Percentiles rank a stretch among this genome's conserved stretches.
phyloP scores from a whole-genome alignment of 1,140 invertebrate genomes.

The Asobara japonica region DNA sequence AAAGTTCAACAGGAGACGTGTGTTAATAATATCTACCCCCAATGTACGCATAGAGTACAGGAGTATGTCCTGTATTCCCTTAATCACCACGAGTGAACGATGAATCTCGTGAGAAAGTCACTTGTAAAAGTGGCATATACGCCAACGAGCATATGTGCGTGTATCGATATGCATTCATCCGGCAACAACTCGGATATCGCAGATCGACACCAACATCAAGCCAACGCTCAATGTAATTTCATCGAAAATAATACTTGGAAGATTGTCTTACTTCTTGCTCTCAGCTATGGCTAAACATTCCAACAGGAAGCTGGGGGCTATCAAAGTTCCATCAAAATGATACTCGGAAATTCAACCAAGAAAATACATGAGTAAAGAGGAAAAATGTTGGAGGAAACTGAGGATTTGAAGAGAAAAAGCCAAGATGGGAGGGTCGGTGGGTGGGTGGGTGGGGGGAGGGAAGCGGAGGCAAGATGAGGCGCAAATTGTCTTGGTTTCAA shows the following conservation, averaged over 20 bases:
- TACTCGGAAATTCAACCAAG: neutral
- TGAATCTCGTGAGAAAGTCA: constrained; percentile 27
- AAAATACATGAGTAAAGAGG: neutral
- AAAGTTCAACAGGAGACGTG: neutral
- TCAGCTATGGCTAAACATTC: neutral
- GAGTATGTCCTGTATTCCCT: constrained; percentile 4
- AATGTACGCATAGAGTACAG: neutral
- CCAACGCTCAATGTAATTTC: neutral
- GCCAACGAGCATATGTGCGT: neutral
- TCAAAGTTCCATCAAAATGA: constrained; percentile 5
- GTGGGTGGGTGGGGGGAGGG: no score
- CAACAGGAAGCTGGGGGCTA: neutral
- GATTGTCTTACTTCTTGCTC: constrained; percentile 9
- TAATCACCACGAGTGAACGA: constrained; percentile 12
- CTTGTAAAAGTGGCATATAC: neutral
- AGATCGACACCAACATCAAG: neutral
- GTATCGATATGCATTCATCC: constrained; percentile 1
- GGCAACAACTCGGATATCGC: neutral
- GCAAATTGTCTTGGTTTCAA: no score
- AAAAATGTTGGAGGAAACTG: no score
- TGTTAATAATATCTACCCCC: neutral
- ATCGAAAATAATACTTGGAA: neutral
- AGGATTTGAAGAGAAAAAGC: neutral
- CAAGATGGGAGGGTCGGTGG: no score
- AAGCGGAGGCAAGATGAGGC: no score